Evolutionary conservation across 2,888 invertebrate species (phyloP), one percentile per base, ranked within the genome.

Genomic region (Lasiommata megera): DNA sequence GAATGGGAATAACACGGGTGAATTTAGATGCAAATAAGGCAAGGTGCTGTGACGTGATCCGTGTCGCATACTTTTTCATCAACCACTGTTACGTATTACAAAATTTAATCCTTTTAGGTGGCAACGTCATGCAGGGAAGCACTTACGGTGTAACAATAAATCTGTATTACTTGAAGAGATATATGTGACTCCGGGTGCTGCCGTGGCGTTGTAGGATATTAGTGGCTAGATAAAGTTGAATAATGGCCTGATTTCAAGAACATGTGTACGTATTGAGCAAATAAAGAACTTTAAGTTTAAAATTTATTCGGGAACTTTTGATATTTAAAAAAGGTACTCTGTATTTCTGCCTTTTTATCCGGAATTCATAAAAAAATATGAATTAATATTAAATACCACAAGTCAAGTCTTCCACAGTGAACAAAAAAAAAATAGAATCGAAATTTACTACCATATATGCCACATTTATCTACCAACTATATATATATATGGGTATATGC

Each of bases 111-210:
- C 53, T 60, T 60, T 60, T 56, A 60, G 31, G 53, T 38, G 37
- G 56, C 31, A 48, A 56, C 43, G 56, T 56, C 48, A 31, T 47
- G 58, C n/a, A 41, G 47, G 47, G 38, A 36, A 54, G 43, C 56
- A 41, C 48, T 53, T 56, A 60, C 29, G 51, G 28, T 43, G 60
- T 56, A 56, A 53, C 60, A 41, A 56, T 60, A 60, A 60, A 60
- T 60, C 56, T 41, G 53, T 60, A 56, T 60, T 60, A 60, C 59
- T 52, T 36, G 36, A 56, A 40, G 56, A 56, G 52, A 60, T 60
- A 56, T 56, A 56, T 56, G 56, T 29, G 38, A 51, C 14, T 51
- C 51, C 14, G 23, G 38, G 51, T 29, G 51, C 51, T 23, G 38
- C 37, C 37, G 38, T 38, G 51, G 51, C 37, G 14, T 16, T 28